Evolutionary conservation across 2,797 vertebrate genomes (phyloP).

Genomic region (Pristis pectinata): DNA sequence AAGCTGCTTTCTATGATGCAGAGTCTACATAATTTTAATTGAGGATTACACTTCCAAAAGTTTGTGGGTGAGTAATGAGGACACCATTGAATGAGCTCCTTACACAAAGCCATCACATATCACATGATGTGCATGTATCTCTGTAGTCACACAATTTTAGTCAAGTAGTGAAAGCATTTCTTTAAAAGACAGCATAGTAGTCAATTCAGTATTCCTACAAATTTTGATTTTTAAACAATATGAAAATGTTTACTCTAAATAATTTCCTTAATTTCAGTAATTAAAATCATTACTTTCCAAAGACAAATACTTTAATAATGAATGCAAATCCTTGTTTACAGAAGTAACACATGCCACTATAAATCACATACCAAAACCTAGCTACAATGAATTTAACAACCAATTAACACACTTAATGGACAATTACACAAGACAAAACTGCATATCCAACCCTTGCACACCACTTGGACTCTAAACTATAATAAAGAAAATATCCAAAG

Average conservation of each 20-base stretch:
- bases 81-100: not conserved
- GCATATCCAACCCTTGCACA: too few relatives aligned
- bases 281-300: not conserved
- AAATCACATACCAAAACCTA: not conserved
- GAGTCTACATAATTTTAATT: not conserved
- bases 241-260: not conserved
- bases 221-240: not conserved
- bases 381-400: not conserved
- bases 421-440: not conserved
- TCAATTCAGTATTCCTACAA: too few relatives aligned
- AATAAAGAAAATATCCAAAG: not conserved
- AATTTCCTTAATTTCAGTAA: not conserved
- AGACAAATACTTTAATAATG: not conserved
- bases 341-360: not conserved
- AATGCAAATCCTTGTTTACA: not conserved
- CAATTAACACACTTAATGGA: not conserved
- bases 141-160: not conserved
- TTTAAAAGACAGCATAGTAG: too few relatives aligned
- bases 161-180: too few relatives aligned
- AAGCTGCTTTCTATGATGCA: not conserved
- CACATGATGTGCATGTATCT: not conserved
- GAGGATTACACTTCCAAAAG: not conserved
- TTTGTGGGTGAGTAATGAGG: not conserved
- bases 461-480: not conserved
- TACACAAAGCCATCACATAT: not conserved